Evolutionary conservation across 1,140 invertebrate species (phyloP), one percentile per base, ranked within the genome.

Genomic region (Asobara japonica): DNA sequence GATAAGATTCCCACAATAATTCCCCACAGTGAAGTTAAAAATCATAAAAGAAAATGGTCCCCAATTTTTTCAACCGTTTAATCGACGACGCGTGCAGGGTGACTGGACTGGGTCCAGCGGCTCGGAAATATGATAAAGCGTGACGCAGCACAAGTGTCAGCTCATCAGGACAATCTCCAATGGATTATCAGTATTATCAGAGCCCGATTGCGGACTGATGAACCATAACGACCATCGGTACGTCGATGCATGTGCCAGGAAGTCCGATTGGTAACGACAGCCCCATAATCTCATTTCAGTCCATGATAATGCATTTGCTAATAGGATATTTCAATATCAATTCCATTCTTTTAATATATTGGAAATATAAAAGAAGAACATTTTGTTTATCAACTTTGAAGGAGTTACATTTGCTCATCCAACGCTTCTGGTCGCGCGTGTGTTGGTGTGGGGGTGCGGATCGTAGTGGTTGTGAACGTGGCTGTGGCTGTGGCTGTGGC

Each of bases 281-380:
- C 20, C 67, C 67, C 69, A 73, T 65, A 73, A 73, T 73, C 56
- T 73, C 71, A 73, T 64, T 25, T 29, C 7, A 61, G 4, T 45
- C 1, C 7, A 27, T 29, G 18, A 41, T 70, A 62, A 64, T 48
- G 38, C 27, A 68, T 27, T n/a, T 11, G 66, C 36, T 69, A 30
- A 38, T 61, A n/a, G n/a, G n/a, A n/a, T n/a, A n/a, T n/a, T n/a
- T n/a, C n/a, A n/a, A n/a, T n/a, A n/a, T n/a, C n/a, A n/a, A n/a
- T n/a, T n/a, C n/a, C n/a, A n/a, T n/a, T n/a, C n/a, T n/a, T n/a
- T n/a, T n/a, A n/a, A n/a, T n/a, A n/a, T n/a, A n/a, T n/a, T n/a
- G n/a, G n/a, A n/a, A n/a, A n/a, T n/a, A n/a, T n/a, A n/a, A n/a
- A n/a, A n/a, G n/a, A n/a, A n/a, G n/a, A n/a, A n/a, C n/a, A n/a